Base-by-base conservation (phyloP, 35 echinoderm and acorn worm species). In the Diadema setosum region DNA sequence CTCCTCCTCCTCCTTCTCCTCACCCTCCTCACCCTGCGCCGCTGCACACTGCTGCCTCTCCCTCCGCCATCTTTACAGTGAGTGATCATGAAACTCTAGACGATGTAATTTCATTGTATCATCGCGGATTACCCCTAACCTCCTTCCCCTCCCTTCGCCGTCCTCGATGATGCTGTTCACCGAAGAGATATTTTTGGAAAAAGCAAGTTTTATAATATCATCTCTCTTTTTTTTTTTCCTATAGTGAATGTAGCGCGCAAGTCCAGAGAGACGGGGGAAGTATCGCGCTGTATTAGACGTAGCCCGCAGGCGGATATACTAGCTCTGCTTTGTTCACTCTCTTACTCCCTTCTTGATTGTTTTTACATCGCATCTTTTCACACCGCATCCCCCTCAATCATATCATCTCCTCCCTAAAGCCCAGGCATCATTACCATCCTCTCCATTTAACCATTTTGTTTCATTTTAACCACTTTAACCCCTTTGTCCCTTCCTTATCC, bases 331-430 rank as follows among this genome's bases (percentile, higher is more conserved):
- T 78, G 73, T 78, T 78, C 73, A 16, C 44, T 39, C 73, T 67
- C 29, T 33, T 15, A 67, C 29, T 18, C 73, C 9, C 35, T 41
- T 78, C 73, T 78, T 78, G 73, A 78, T 78, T 78, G 73, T 78
- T 78, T 78, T 44, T 78, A 78, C 40, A 78, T 78, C 73, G 73
- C 73, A 35, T 78, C 73, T 78, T 78, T 78, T 78, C 44, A 78
- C 73, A 44, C 73, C 73, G 34, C 40, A 39, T 78, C 73, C 24
- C 73, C 73, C 44, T 78, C 44, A 78, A 78, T 78, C 73, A 78
- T 78, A 78, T 78, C 29, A 78, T 44, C 40, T 33, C 37, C 73
- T 78, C 73, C 73, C 73, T 44, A 43, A 78, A 78, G 73, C 40
- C 12, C 30, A n/a, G 9, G 37, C 73, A 78, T 36, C 73, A 78